phyloP scores from a whole-genome alignment of 2,888 invertebrate species.

The Dastarcus helophoroides region DNA sequence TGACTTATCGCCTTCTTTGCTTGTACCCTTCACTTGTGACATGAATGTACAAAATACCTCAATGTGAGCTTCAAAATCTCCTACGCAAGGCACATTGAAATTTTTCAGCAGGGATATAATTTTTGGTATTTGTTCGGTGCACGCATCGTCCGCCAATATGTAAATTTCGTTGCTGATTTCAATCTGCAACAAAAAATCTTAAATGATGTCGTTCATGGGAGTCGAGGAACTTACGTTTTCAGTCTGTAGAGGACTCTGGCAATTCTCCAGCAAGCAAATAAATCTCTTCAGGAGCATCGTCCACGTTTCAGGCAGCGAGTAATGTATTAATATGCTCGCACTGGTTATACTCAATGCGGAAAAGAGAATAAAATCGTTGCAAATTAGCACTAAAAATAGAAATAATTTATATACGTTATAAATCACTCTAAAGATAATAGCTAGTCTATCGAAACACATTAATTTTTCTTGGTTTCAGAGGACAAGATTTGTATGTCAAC shows the following conservation, averaged over 20 bases:
- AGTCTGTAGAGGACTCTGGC: constrained; percentile 34
- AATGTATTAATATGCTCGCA: constrained; percentile 59
- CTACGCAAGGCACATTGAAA: constrained; percentile 5
- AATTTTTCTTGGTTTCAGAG: no score
- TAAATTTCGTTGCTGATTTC: constrained; percentile 16
- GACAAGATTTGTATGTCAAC: no score
- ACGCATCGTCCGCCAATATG: constrained; percentile 30
- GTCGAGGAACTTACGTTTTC: no score
- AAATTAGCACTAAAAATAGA: constrained; percentile 48
- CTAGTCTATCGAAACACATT: no score
- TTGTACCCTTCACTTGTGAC: no score
- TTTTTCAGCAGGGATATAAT: constrained; percentile 20
- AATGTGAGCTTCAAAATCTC: no score
- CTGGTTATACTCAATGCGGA: constrained; percentile 51
- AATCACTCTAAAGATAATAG: no score
- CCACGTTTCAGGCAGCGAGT: constrained; percentile 52
- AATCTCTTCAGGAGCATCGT: constrained; percentile 60
- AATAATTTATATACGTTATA: no score
- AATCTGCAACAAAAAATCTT: constrained; percentile 17
- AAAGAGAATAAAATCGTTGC: constrained; percentile 53
- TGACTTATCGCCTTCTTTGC: no score
- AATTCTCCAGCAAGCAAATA: constrained; percentile 52
- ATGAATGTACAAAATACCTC: no score
- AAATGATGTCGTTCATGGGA: no score
- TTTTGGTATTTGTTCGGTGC: constrained; percentile 34